These are phyloP conservation scores for Lethenteron camtschaticum DNA, from an alignment of 2,113 vertebrate genomes.

Conservation along the genomic window DNA sequence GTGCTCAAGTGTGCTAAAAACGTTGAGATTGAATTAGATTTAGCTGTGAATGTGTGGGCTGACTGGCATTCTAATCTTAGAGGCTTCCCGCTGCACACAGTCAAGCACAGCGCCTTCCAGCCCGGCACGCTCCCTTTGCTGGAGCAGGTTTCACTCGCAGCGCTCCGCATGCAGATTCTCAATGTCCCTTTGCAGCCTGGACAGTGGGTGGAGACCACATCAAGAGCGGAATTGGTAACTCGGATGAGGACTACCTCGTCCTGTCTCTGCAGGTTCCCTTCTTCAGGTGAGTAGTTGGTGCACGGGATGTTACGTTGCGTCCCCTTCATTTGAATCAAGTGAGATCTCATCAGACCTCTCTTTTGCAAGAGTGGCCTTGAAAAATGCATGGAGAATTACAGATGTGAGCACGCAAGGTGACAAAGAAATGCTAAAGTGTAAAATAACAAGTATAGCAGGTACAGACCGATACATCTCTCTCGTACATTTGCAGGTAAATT, in stretches of 20 bases:
- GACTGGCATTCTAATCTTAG: too few relatives aligned
- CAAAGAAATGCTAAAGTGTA: not conserved
- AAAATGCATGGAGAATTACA: not conserved
- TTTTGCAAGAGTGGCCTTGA: not conserved
- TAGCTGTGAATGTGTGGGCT: too few relatives aligned
- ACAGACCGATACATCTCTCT: too few relatives aligned
- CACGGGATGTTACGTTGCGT: not conserved
- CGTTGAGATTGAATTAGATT: too few relatives aligned
- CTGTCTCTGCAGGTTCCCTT: conserved; percentile 71
- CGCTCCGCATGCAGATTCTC: too few relatives aligned
- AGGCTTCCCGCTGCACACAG: too few relatives aligned
- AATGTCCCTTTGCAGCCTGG: conserved; percentile 30
- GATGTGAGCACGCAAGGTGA: not conserved
- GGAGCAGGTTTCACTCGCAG: too few relatives aligned
- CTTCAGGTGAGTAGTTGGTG: conserved; percentile 59
- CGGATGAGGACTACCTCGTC: conserved; percentile 90
- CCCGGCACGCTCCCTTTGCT: too few relatives aligned
- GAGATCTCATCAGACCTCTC: not conserved
- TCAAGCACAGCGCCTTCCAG: too few relatives aligned
- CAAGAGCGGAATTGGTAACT: conserved; percentile 58
- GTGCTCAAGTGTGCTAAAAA: too few relatives aligned
- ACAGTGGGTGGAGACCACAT: conserved; percentile 78
- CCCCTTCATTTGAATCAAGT: not conserved
- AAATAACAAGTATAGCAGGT: too few relatives aligned
- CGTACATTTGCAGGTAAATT: too few relatives aligned